phyloP scores from a whole-genome alignment of 1,140 invertebrate genomes.

The Sitophilus oryzae region DNA sequence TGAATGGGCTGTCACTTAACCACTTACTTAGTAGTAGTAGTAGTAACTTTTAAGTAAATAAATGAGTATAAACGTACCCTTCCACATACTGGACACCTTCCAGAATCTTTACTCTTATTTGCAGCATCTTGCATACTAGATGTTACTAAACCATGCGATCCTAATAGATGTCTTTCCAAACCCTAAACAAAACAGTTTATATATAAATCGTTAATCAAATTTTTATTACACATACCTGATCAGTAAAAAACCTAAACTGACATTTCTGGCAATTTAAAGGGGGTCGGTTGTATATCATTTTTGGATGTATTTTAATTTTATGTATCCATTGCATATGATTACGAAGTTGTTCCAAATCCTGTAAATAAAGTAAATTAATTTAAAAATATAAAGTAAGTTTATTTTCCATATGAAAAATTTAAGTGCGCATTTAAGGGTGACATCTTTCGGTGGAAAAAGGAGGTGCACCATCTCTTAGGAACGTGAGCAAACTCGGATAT shows the following conservation, averaged over 20 bases:
- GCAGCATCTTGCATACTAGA: constrained; percentile 94
- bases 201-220: too few species aligned
- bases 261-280: constrained; percentile 94
- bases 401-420: neutral
- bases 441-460: too few species aligned
- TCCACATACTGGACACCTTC: constrained; percentile 88
- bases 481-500: too few species aligned
- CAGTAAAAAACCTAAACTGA: constrained; percentile 72
- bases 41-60: too few species aligned
- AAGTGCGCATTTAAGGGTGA: neutral
- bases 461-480: too few species aligned
- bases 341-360: constrained; percentile 80
- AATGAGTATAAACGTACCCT: constrained; percentile 54
- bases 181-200: constrained; percentile 47
- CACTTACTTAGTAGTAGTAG: too few species aligned
- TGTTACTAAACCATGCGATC: constrained; percentile 88
- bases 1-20: too few species aligned
- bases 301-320: constrained; percentile 93
- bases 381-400: too few species aligned
- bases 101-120: constrained; percentile 89
- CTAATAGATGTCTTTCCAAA: constrained; percentile 84
- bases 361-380: constrained; percentile 3
- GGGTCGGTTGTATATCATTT: constrained; percentile 91
- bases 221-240: too few species aligned
- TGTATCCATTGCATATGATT: constrained; percentile 97